phyloP scores from a whole-genome alignment of 2,113 vertebrate species.

The Sylvilagus bachmani region DNA sequence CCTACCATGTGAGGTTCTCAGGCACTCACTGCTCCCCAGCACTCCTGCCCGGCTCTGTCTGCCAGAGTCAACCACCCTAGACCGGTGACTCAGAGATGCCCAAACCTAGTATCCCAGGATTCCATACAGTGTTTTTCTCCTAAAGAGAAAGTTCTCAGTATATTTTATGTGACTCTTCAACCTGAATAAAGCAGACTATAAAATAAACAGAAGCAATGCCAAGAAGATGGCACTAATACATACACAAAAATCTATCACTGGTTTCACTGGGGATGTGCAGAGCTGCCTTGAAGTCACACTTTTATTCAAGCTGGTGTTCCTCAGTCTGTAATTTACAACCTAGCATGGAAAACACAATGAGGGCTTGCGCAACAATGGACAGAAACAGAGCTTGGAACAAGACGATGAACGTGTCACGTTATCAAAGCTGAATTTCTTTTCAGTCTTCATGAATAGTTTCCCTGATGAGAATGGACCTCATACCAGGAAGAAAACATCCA shows the following conservation, averaged over 20 bases:
- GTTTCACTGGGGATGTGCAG: no score
- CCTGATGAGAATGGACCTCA: not conserved
- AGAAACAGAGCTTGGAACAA: not conserved
- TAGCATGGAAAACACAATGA: not conserved
- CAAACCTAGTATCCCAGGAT: not conserved
- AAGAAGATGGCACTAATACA: not conserved
- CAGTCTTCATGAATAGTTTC: not conserved
- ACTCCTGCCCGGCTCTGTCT: fast-evolving
- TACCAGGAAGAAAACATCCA: not conserved
- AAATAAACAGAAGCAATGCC: not conserved
- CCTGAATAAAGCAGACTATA: not conserved
- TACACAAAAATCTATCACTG: not conserved
- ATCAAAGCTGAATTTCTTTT: not conserved
- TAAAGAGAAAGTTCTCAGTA: not conserved
- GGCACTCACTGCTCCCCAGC: fast-evolving
- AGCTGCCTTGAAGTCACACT: not conserved
- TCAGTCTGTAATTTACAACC: not conserved
- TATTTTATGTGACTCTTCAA: not conserved
- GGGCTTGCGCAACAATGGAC: not conserved
- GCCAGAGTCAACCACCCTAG: not conserved
- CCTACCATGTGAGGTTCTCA: no score
- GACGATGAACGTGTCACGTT: no score
- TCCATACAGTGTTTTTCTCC: fast-evolving
- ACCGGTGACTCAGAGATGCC: not conserved
- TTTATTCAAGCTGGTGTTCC: not conserved